phyloP scores from a whole-genome alignment of 2,797 vertebrate genomes.

The Dendrocincla tyrannina region DNA sequence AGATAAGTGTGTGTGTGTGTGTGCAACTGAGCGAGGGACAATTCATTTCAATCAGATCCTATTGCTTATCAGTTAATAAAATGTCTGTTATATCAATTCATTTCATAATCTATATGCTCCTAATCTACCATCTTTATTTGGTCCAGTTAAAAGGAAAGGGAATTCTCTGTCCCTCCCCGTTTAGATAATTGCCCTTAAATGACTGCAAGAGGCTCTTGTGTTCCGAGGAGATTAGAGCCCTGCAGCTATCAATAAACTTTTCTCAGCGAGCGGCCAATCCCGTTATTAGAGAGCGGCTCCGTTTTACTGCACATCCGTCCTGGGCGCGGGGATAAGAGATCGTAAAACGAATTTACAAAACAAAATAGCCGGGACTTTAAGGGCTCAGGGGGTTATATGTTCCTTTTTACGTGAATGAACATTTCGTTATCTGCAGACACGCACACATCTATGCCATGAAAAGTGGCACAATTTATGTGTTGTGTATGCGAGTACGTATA shows the following conservation, averaged over 20 bases:
- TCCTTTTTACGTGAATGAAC: background rate
- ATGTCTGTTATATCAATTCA: constrained; percentile 49
- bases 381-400: background rate
- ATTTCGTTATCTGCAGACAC: background rate
- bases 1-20: background rate
- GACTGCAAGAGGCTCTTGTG: constrained; percentile 82
- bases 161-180: constrained; percentile 74
- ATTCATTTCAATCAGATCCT: background rate
- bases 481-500: no score
- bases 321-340: constrained; percentile 54
- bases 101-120: constrained; percentile 64
- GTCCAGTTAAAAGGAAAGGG: constrained; percentile 79
- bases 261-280: constrained; percentile 76
- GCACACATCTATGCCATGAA: background rate
- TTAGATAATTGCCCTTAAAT: constrained; percentile 88
- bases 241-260: constrained; percentile 84
- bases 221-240: constrained; percentile 89
- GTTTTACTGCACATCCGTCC: constrained; percentile 75
- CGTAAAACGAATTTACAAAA: constrained; percentile 55
- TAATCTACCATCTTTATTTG: constrained; percentile 83
- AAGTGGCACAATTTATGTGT: background rate
- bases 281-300: constrained; percentile 64
- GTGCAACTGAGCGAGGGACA: background rate
- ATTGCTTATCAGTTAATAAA: constrained; percentile 61
- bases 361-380: constrained; percentile 5